Base-by-base conservation (phyloP, 1,140 invertebrate genomes). In the Drosophila elegans region DNA sequence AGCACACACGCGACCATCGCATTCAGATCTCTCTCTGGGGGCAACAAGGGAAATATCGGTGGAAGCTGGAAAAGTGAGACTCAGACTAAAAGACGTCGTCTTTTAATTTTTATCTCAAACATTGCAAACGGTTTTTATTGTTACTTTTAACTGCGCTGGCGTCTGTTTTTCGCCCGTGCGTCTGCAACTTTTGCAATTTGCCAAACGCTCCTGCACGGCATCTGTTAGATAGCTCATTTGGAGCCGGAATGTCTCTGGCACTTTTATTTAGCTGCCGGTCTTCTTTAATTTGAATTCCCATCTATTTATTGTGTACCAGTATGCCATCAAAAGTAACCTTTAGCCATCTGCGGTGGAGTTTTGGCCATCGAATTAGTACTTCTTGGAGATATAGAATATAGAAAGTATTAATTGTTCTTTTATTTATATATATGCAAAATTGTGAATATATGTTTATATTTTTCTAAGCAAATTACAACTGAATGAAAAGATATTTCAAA, bases 31-130 rank as follows among this genome's bases (percentile, higher is more conserved):
- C 21, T 36, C 69, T 57, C 60, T 64, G 45, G 48, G 38, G 60
- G 41, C 9, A 39, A 25, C 52, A 36, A 53, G 27, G 32, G 27
- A 38, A 25, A 55, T 41, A 55, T 53, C 13, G 13, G 34, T 46
- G 49, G 16, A 38, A 42, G 61, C 42, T 29, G 29, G 45, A 3
- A 25, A 27, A 54, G 55, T 44, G 66, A 39, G 38, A 64, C 42
- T 48, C 48, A 54, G 74, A 71, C 56, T 60, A 86, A 89, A 89
- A 89, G 84, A 89, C 80, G 83, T 88, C 84, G 85, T 84, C 84
- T 89, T 89, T 89, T 89, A 89, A 89, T 89, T 89, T 88, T 89
- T 89, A 89, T 89, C 84, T 89, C 80, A 84, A 89, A 84, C 80
- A 84, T 89, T 89, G 84, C 84, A 89, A 89, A 89, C 83, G 48